Conservation (phyloP, 2,888 invertebrate species). For the Netelia virgata region DNA sequence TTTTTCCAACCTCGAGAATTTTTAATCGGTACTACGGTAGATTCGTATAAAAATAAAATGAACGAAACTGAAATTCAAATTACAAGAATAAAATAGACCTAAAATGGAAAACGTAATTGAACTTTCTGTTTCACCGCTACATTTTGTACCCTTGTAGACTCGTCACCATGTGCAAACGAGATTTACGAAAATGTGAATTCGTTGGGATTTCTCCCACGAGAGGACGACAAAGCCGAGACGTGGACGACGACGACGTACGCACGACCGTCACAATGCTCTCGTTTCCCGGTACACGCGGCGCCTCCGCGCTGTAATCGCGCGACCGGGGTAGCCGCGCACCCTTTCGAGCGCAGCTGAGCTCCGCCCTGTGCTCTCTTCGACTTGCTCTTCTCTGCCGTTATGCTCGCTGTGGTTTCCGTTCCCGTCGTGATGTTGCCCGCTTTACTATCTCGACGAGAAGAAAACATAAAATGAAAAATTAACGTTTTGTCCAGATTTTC, state of each 20-base stretch:
- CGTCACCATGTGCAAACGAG: conserved; percentile 30
- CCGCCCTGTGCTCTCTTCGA: conserved; percentile 78
- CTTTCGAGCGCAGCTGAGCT: conserved; percentile 83
- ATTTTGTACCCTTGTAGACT: conserved; percentile 37
- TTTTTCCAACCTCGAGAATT: too few species aligned
- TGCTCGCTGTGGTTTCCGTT: conserved; percentile 45
- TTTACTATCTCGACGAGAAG: not conserved
- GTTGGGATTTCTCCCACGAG: conserved; percentile 34
- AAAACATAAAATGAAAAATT: too few species aligned
- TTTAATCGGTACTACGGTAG: too few species aligned
- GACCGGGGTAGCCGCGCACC: conserved; percentile 79
- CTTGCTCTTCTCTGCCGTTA: conserved; percentile 54
- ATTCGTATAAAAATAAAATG: too few species aligned
- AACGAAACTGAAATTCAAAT: too few species aligned
- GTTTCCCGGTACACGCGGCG: conserved; percentile 61
- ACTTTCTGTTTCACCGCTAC: not conserved
- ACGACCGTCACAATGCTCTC: conserved; percentile 47
- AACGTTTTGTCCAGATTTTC: conserved; percentile 7
- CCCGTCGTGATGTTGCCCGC: conserved; percentile 5
- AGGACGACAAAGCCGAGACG: conserved; percentile 38
- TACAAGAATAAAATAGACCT: too few species aligned
- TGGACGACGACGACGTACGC: conserved; percentile 32
- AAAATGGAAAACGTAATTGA: not conserved
- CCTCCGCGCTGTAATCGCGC: conserved; percentile 73
- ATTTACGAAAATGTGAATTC: conserved; percentile 43